phyloP scores from a whole-genome alignment of 2,888 invertebrate genomes.

The Marasmarcha lunaedactyla region DNA sequence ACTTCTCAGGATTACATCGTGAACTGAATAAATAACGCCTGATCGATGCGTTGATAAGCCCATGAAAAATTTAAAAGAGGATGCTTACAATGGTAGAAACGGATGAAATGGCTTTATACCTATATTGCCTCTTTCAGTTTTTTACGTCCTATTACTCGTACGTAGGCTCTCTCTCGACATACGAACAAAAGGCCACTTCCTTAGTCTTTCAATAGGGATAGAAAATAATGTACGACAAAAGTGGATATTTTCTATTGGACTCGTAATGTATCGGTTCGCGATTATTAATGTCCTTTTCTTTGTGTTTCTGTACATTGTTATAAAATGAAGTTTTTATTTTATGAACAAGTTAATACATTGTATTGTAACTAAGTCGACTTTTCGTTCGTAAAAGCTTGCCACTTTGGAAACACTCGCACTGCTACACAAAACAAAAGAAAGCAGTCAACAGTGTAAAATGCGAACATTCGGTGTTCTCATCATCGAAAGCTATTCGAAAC shows the following conservation, averaged over 20 bases:
- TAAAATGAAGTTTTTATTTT: not conserved
- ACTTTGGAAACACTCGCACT: not conserved
- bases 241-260: not conserved
- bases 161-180: slow-evolving; percentile 19
- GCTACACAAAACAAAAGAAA: slow-evolving; percentile 46
- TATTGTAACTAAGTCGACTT: not conserved
- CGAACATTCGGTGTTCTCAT: slow-evolving; percentile 53
- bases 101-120: slow-evolving; percentile 28
- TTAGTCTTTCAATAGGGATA: slow-evolving; percentile 23
- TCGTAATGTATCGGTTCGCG: not conserved
- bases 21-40: slow-evolving; percentile 55
- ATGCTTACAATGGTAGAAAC: slow-evolving; percentile 35
- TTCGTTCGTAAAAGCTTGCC: not conserved
- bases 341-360: not conserved
- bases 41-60: slow-evolving; percentile 61
- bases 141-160: slow-evolving; percentile 34
- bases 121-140: slow-evolving; percentile 41
- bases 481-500: slow-evolving; percentile 63
- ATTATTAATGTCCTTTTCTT: not conserved
- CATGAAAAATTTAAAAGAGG: slow-evolving; percentile 50
- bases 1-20: slow-evolving; percentile 52
- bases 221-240: slow-evolving; percentile 10
- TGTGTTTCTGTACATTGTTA: not conserved
- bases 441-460: slow-evolving; percentile 59
- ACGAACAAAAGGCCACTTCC: slow-evolving; percentile 39